These are phyloP conservation scores for Coregonus ussuriensis DNA, from an alignment of 2,797 vertebrate genomes.

Conservation along the genomic window DNA sequence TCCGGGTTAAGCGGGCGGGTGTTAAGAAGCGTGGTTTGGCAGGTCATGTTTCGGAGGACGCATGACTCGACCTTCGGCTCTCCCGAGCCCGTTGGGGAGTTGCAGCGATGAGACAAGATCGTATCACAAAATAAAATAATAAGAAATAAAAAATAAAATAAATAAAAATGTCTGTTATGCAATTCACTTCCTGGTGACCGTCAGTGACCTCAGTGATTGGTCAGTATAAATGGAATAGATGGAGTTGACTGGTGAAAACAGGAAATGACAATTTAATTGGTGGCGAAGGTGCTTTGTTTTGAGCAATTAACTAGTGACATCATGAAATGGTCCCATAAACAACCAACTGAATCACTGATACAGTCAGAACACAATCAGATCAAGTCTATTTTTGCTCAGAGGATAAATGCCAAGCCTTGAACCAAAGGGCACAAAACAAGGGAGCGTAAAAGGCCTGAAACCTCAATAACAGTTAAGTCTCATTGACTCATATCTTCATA, in stretches of 20 bases:
- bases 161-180: neutral
- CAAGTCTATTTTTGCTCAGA: slow-evolving; percentile 31
- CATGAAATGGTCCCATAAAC: slow-evolving; percentile 2
- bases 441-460: neutral
- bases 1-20: no score
- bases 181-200: neutral
- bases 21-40: no score
- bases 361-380: neutral
- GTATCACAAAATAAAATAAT: no score
- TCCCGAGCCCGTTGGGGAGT: no score
- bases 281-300: neutral
- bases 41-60: no score
- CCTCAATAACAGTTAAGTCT: neutral
- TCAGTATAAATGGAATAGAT: neutral
- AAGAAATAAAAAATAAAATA: no score
- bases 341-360: neutral
- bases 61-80: no score
- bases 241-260: neutral
- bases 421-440: slow-evolving; percentile 36
- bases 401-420: slow-evolving; percentile 37
- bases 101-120: no score
- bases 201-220: neutral
- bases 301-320: neutral
- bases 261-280: neutral
- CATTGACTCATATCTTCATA: neutral